phyloP scores from a whole-genome alignment of 1,140 invertebrate species.

The Drosophila grimshawi region DNA sequence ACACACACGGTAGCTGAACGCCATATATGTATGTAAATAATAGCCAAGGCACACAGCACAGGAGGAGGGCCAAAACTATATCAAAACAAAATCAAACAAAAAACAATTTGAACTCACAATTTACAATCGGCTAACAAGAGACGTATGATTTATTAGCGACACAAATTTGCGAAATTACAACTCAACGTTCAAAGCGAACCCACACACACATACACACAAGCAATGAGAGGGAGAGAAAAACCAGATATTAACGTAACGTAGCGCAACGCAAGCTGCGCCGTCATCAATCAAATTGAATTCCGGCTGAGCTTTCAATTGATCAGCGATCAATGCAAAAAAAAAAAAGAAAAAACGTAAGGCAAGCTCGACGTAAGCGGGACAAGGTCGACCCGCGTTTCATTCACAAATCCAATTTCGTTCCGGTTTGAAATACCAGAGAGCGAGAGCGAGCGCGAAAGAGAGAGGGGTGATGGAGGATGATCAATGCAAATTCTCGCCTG shows the following conservation, averaged over 20 bases:
- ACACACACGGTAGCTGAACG: constrained; percentile 40
- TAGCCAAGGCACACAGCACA: constrained; percentile 34
- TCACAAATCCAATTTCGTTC: constrained; percentile 51
- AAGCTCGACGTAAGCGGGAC: constrained; percentile 40
- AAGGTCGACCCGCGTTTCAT: constrained; percentile 41
- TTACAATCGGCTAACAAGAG: constrained; percentile 46
- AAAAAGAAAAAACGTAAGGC: constrained; percentile 19
- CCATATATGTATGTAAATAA: constrained; percentile 35
- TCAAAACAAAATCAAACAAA: constrained; percentile 26
- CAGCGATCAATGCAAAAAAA: constrained; percentile 46
- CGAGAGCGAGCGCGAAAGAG: background rate
- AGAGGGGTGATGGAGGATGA: background rate
- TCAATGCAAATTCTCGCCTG: constrained; percentile 32
- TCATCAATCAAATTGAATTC: constrained; percentile 38
- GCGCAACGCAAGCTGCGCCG: constrained; percentile 3
- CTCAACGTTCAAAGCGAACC: constrained; percentile 45
- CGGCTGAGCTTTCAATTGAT: constrained; percentile 39
- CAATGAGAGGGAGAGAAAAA: constrained; percentile 1
- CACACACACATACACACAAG: constrained; percentile 19
- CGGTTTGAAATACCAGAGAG: constrained; percentile 36
- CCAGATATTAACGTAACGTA: constrained; percentile 24
- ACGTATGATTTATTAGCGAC: constrained; percentile 69
- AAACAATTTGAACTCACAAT: constrained; percentile 38
- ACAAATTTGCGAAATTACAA: constrained; percentile 74
- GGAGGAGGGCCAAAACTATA: constrained; percentile 35